These are phyloP conservation scores for Caligus rogercresseyi DNA, from an alignment of 1,140 invertebrate species.

Conservation along the genomic window DNA sequence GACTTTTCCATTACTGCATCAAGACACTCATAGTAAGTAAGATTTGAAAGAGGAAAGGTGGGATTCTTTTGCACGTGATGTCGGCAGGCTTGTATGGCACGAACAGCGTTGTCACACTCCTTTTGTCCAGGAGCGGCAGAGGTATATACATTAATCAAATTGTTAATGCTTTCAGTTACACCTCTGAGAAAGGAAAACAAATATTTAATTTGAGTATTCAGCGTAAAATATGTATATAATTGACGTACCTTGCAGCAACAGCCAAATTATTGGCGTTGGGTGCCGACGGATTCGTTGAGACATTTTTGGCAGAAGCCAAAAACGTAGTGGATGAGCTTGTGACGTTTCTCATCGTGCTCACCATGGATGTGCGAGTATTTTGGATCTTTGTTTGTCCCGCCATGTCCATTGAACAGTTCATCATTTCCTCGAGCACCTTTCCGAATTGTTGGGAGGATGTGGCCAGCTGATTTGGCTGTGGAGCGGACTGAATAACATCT, in stretches of 20 bases:
- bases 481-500: slow-evolving; percentile 52
- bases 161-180: slow-evolving; percentile 82
- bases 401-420: slow-evolving; percentile 59
- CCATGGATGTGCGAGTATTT: slow-evolving; percentile 53
- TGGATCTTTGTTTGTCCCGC: slow-evolving; percentile 49
- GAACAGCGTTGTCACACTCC: slow-evolving; percentile 89
- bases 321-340: slow-evolving; percentile 72
- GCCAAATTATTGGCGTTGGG: slow-evolving; percentile 74
- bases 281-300: slow-evolving; percentile 67
- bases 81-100: slow-evolving; percentile 68
- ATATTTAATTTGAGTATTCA: slow-evolving; percentile 19
- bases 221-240: slow-evolving; percentile 15
- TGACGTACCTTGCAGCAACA: slow-evolving; percentile 48
- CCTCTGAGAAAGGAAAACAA: slow-evolving; percentile 30
- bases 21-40: slow-evolving; percentile 81
- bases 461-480: slow-evolving; percentile 44
- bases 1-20: slow-evolving; percentile 87
- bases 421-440: slow-evolving; percentile 51
- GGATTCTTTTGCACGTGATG: slow-evolving; percentile 60
- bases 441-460: slow-evolving; percentile 53
- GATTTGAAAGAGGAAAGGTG: slow-evolving; percentile 65
- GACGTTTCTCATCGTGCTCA: slow-evolving; percentile 65
- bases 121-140: slow-evolving; percentile 71
- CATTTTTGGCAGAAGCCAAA: slow-evolving; percentile 63
- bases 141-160: slow-evolving; percentile 62